Base-by-base conservation (phyloP, 2,888 invertebrate species). In the Polydrusus cervinus region DNA sequence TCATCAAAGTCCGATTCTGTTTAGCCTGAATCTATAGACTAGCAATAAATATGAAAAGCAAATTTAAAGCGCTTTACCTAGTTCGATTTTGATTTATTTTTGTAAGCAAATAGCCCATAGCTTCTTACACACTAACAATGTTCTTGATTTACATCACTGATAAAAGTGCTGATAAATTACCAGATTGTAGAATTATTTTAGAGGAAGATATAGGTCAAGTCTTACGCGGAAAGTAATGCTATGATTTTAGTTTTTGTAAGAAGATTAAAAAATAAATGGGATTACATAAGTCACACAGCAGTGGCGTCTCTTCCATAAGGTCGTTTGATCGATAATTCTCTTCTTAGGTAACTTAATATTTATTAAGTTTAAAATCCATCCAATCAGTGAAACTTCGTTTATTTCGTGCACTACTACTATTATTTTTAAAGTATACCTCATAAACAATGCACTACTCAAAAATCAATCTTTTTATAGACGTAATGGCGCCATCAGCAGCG, bases 11-110 rank as follows among this genome's bases (percentile, higher is more conserved):
- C 66, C 51, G 66, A 53, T 16, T 53, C 66, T 66, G 51, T 66
- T 71, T 65, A 65, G 71, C 71, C 71, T 65, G 30, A 55, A 57
- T 71, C 71, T 65, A 71, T 71, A 47, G 65, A 65, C 65, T 62
- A 30, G 65, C 57, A 11, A 71, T 71, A 71, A 71, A 71, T 71
- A 71, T 65, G 45, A 55, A 65, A 65, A 66, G 65, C 51, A 65
- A 65, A 65, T 65, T 65, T 51, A 65, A 49, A 65, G 40, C 51
- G 34, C 20, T 66, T 53, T 66, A 53, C 53, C 66, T 53, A 20
- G 20, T 16, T 38, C 51, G 47, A 71, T 65, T 57, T 43, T 71
- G 65, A 71, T 65, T 71, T 71, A 71, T 71, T 71, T 71, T 71
- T 71, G 64, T 71, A 71, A 71, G 47, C 45, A 71, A 55, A 53